A percentile compares a stretch with the other conserved stretches of the same genome.
Evolutionary conservation across 92 coral and sea anemone genomes (phyloP).

Genomic region (Umimayanthus kanabou): DNA sequence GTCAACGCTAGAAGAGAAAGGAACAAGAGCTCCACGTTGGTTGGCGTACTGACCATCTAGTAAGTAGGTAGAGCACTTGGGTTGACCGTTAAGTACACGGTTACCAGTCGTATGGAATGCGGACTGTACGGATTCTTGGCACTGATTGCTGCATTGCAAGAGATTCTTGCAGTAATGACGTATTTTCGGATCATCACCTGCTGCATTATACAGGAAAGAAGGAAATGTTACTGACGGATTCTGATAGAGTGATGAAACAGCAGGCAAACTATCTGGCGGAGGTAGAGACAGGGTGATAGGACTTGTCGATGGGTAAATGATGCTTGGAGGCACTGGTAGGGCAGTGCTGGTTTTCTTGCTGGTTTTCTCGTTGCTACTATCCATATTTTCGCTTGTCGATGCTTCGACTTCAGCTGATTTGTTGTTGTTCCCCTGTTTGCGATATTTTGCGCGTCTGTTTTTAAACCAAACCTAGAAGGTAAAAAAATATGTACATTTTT

Average conservation of each 20-base stretch:
- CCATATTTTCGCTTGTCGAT: slow-evolving; percentile 16
- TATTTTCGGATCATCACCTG: not conserved
- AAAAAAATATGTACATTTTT: not conserved
- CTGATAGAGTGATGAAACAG: not conserved
- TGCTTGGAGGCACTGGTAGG: slow-evolving; percentile 57
- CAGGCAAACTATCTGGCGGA: not conserved
- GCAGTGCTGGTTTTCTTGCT: slow-evolving; percentile 14
- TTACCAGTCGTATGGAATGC: not conserved
- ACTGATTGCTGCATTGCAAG: not conserved
- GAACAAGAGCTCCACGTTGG: slow-evolving; percentile 23
- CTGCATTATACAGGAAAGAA: not conserved
- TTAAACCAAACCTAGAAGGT: slow-evolving; percentile 92
- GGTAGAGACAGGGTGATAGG: not conserved
- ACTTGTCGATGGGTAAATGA: slow-evolving; percentile 43
- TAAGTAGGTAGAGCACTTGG: slow-evolving; percentile 6
- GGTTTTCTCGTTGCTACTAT: slow-evolving; percentile 11
- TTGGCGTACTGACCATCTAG: not conserved
- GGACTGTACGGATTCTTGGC: not conserved
- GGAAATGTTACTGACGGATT: not conserved
- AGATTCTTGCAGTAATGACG: not conserved
- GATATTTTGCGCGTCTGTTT: slow-evolving; percentile 95
- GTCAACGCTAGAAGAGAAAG: slow-evolving; percentile 74
- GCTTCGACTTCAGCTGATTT: slow-evolving; percentile 28
- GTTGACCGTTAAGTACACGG: not conserved
- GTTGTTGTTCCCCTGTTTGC: slow-evolving; percentile 73